A percentile compares a stretch with the other conserved stretches of the same genome.
Conservation (phyloP, 2,888 invertebrate species). For the Chydorus sphaericus region DNA sequence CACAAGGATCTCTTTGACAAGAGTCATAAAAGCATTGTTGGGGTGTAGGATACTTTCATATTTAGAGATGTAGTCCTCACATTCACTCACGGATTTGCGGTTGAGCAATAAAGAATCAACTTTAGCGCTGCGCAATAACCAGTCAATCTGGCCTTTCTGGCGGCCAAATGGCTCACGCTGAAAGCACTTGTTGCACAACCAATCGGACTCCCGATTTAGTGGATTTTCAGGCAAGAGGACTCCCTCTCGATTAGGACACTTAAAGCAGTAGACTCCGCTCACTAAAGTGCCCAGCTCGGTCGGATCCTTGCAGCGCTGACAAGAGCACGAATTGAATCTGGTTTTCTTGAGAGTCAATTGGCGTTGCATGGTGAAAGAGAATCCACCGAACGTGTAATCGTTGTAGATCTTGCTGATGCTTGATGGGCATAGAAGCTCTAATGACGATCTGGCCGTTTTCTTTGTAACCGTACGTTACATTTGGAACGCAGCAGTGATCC, state of each 20-base stretch:
- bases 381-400: constrained; percentile 66
- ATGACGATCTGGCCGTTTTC: constrained; percentile 45
- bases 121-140: no score
- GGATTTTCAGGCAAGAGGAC: constrained; percentile 44
- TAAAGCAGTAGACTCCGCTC: constrained; percentile 52
- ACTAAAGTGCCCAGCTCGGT: constrained; percentile 59
- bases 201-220: constrained; percentile 24
- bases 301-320: constrained; percentile 51
- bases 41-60: constrained; percentile 44
- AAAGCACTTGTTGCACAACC: constrained; percentile 27
- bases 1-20: constrained; percentile 52
- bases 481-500: constrained; percentile 65
- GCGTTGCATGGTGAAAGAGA: constrained; percentile 64
- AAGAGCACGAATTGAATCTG: constrained; percentile 59
- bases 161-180: no score
- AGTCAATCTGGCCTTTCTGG: neutral
- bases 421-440: constrained; percentile 41
- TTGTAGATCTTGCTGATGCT: constrained; percentile 55
- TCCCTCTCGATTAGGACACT: constrained; percentile 34
- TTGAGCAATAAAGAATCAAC: constrained; percentile 3
- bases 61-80: constrained; percentile 13
- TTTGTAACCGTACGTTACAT: constrained; percentile 68
- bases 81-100: constrained; percentile 15
- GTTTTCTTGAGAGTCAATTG: constrained; percentile 56
- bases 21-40: constrained; percentile 56